phyloP scores from a whole-genome alignment of 2,888 invertebrate species.

The Mycalesis mineus region DNA sequence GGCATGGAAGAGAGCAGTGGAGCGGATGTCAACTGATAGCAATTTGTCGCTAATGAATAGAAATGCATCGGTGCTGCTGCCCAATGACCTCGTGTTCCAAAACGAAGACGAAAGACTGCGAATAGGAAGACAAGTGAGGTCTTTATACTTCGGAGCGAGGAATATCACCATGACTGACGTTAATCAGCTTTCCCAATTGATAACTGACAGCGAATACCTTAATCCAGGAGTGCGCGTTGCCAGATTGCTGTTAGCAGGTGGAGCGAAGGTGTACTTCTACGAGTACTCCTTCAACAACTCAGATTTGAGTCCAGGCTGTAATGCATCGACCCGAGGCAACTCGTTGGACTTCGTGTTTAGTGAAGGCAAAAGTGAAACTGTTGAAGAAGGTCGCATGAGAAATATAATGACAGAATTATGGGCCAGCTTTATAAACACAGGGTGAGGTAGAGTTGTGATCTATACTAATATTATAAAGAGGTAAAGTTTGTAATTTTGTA shows the following conservation, averaged over 20 bases:
- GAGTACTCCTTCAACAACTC: slow-evolving; percentile 60
- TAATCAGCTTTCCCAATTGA: slow-evolving; percentile 42
- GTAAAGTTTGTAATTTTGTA: too few relatives aligned
- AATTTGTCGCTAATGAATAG: slow-evolving; percentile 42
- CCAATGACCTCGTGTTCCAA: slow-evolving; percentile 50
- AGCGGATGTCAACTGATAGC: slow-evolving; percentile 36
- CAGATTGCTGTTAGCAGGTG: slow-evolving; percentile 43
- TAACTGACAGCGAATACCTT: slow-evolving; percentile 53
- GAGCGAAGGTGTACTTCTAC: slow-evolving; percentile 74
- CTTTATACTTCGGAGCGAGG: slow-evolving; percentile 47
- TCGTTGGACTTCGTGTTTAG: slow-evolving; percentile 74
- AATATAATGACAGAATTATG: slow-evolving; percentile 47
- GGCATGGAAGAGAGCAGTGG: slow-evolving; percentile 47
- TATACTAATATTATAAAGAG: too few relatives aligned
- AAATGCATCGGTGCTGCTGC: slow-evolving; percentile 41
- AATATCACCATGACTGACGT: slow-evolving; percentile 37
- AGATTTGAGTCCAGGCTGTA: slow-evolving; percentile 50
- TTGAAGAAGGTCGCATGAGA: slow-evolving; percentile 32
- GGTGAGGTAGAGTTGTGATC: too few relatives aligned
- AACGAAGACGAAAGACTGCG: slow-evolving; percentile 32
- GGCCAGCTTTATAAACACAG: slow-evolving; percentile 71
- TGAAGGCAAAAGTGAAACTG: slow-evolving; percentile 36
- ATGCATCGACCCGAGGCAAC: slow-evolving; percentile 76
- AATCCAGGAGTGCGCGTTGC: slow-evolving; percentile 51
- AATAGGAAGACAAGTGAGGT: slow-evolving; percentile 39